A percentile compares a stretch with the other conserved stretches of the same genome.
Conservation (phyloP, 2,888 invertebrate genomes). For the Oxycera nigricornis region DNA sequence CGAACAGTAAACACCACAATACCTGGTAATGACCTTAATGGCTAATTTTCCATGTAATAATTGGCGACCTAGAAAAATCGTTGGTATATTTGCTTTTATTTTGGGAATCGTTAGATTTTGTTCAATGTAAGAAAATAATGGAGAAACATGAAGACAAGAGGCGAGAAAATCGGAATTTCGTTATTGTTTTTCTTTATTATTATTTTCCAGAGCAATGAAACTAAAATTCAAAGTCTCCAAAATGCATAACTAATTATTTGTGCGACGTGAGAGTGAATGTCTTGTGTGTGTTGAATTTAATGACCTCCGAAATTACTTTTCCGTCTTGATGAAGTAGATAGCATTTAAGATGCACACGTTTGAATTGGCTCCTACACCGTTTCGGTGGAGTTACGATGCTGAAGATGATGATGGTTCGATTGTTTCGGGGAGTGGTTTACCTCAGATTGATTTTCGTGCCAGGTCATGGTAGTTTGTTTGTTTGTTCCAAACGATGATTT, state of each 20-base stretch:
- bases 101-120: background rate
- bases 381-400: background rate
- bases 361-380: background rate
- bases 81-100: background rate
- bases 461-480: background rate
- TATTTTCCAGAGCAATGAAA: background rate
- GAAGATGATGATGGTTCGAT: background rate
- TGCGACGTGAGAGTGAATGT: no score
- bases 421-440: background rate
- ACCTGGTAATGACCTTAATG: conserved; percentile 33
- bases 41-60: conserved; percentile 34
- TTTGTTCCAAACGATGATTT: background rate
- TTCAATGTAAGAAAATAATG: no score
- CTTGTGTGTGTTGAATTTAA: background rate
- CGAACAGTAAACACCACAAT: conserved; percentile 10
- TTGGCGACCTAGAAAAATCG: conserved; percentile 24
- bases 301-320: conserved; percentile 5
- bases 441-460: background rate
- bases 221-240: background rate
- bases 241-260: background rate
- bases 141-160: no score
- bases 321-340: background rate
- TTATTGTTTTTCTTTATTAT: no score
- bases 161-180: background rate
- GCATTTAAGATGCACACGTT: background rate